Percentiles rank a stretch among this genome's conserved stretches.
Conservation (phyloP, 2,797 vertebrate genomes). For the Bryconaethiops microstoma region DNA sequence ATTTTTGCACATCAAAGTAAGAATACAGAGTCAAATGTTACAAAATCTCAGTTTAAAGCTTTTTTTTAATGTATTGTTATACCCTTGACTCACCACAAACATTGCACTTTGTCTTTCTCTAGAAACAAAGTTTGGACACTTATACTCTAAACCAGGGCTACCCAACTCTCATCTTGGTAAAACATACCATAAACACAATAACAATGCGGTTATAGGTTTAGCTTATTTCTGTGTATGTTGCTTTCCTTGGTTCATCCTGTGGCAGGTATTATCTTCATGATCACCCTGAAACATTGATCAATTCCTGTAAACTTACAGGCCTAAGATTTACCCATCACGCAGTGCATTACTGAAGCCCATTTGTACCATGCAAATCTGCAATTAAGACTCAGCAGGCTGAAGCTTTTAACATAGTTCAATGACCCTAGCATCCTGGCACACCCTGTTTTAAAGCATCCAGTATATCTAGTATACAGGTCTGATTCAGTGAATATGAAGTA, state of each 20-base stretch:
- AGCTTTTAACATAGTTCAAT: conserved; percentile 63
- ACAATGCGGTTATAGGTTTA: no score
- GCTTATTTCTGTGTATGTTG: not conserved
- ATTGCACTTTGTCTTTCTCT: no score
- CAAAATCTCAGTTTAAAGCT: no score
- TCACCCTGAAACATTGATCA: conserved; percentile 61
- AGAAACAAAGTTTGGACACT: no score
- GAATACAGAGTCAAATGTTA: no score
- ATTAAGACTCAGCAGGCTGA: conserved; percentile 46
- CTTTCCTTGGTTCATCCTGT: not conserved
- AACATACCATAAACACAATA: no score
- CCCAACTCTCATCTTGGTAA: no score
- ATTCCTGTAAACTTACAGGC: conserved; percentile 44
- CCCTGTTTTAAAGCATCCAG: conserved; percentile 5
- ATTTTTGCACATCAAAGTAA: no score
- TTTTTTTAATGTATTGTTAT: no score
- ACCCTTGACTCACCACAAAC: no score
- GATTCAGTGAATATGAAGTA: not conserved
- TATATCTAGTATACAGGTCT: not conserved
- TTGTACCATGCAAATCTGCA: conserved; percentile 49
- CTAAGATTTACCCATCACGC: conserved; percentile 40
- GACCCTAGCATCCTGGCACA: conserved; percentile 45
- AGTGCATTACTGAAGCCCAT: conserved; percentile 65
- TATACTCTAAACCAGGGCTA: no score
- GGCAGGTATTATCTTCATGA: conserved; percentile 43